These are phyloP conservation scores for Helarctos malayanus DNA, from an alignment of 2,797 vertebrate genomes.

Conservation along the genomic window DNA sequence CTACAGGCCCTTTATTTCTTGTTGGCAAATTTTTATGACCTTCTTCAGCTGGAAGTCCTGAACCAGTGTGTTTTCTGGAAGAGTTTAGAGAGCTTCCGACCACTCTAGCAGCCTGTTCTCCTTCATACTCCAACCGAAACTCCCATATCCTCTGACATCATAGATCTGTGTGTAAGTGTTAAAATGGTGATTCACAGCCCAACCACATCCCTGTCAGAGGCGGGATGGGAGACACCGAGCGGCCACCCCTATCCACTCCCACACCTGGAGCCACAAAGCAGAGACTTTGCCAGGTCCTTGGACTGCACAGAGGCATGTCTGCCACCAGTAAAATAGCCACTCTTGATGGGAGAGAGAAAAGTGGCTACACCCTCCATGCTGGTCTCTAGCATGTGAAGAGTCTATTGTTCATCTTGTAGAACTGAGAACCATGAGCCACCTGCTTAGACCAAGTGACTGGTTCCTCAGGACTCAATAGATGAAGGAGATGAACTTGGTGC, in stretches of 20 bases:
- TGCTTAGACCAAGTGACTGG: neutral
- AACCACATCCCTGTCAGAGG: neutral
- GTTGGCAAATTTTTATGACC: neutral
- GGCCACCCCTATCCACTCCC: neutral
- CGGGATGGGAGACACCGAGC: neutral
- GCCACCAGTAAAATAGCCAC: neutral
- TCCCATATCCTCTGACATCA: neutral
- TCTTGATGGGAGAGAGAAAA: neutral
- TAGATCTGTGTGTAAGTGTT: neutral
- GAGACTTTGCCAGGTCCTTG: neutral
- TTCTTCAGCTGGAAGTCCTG: neutral
- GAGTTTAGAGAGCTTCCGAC: neutral
- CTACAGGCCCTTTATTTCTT: neutral
- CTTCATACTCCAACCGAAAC: neutral
- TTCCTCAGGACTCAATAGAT: neutral
- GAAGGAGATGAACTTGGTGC: neutral
- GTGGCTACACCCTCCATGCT: neutral
- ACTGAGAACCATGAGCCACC: neutral
- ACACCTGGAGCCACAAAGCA: neutral
- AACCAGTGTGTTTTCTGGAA: neutral
- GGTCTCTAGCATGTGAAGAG: neutral
- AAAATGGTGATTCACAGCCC: neutral
- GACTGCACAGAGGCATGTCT: neutral
- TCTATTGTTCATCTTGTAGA: neutral
- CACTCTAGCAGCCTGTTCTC: neutral